phyloP scores from a whole-genome alignment of 2,888 invertebrate genomes.

The Dynastes maya region DNA sequence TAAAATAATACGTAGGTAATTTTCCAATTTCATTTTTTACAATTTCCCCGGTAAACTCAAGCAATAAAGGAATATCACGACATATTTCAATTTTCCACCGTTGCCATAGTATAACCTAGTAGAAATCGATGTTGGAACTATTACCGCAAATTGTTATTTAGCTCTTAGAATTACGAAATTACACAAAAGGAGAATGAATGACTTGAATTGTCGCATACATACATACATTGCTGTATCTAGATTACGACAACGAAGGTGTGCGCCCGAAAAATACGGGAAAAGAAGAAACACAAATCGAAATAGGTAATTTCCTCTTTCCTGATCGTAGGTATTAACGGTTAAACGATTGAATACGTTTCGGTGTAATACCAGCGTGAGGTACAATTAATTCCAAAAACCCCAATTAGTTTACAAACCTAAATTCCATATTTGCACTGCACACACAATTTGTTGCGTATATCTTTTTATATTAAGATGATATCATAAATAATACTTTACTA shows the following conservation, averaged over 20 bases:
- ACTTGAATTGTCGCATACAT: neutral
- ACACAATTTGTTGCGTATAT: too few species aligned
- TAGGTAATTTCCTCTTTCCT: slow-evolving; percentile 1
- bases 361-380: neutral
- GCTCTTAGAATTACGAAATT: slow-evolving; percentile 4
- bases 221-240: neutral
- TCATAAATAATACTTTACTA: too few species aligned
- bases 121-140: slow-evolving; percentile 11
- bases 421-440: too few species aligned
- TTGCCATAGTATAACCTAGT: neutral
- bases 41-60: neutral
- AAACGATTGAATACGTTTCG: slow-evolving; percentile 23
- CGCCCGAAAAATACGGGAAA: neutral
- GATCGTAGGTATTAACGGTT: neutral
- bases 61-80: neutral
- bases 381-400: neutral
- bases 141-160: slow-evolving; percentile 32
- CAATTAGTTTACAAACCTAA: neutral
- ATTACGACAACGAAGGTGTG: neutral
- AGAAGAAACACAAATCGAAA: slow-evolving; percentile 18
- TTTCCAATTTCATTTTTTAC: slow-evolving; percentile 1
- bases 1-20: slow-evolving; percentile 6
- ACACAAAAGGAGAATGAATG: slow-evolving; percentile 3
- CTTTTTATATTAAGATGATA: too few species aligned
- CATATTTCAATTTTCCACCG: neutral